phyloP scores from a whole-genome alignment of 2,113 vertebrate genomes.

The Mustelus asterias region DNA sequence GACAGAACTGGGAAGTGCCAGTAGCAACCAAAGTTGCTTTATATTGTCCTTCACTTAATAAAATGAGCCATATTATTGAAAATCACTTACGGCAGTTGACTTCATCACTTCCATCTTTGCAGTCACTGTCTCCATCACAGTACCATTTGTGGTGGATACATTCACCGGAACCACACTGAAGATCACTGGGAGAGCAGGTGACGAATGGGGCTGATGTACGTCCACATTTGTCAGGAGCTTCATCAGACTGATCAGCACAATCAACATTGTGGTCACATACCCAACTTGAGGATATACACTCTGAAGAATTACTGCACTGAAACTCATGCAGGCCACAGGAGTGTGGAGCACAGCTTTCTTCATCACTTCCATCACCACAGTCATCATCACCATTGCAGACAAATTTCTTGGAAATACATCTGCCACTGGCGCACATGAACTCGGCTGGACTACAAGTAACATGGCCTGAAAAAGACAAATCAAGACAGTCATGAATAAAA shows the following conservation, averaged over 20 bases:
- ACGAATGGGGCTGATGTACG: not conserved
- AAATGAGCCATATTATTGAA: not conserved
- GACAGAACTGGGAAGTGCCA: not conserved
- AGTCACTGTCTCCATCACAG: conserved; percentile 30
- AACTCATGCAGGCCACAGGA: conserved; percentile 16
- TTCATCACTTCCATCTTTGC: conserved; percentile 34
- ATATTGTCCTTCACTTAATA: not conserved
- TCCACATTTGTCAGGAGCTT: conserved; percentile 15
- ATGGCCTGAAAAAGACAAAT: not conserved
- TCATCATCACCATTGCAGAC: not conserved
- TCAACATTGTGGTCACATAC: conserved; percentile 17
- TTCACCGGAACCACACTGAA: conserved; percentile 20
- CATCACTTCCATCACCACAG: conserved; percentile 30
- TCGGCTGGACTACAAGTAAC: not conserved
- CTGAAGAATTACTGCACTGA: conserved; percentile 20
- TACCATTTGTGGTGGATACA: conserved; percentile 15
- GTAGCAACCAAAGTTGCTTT: not conserved
- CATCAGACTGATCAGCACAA: conserved; percentile 29
- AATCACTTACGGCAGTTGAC: conserved; percentile 18
- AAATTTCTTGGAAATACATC: conserved; percentile 25
- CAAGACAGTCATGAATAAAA: not conserved
- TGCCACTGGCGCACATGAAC: not conserved
- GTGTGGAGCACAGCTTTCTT: not conserved
- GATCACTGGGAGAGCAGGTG: not conserved
- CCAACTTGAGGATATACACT: conserved; percentile 12